Evolutionary conservation across 2,113 vertebrate species (phyloP), one percentile per base, ranked within the genome.

Genomic region (Cercopithecus mona): DNA sequence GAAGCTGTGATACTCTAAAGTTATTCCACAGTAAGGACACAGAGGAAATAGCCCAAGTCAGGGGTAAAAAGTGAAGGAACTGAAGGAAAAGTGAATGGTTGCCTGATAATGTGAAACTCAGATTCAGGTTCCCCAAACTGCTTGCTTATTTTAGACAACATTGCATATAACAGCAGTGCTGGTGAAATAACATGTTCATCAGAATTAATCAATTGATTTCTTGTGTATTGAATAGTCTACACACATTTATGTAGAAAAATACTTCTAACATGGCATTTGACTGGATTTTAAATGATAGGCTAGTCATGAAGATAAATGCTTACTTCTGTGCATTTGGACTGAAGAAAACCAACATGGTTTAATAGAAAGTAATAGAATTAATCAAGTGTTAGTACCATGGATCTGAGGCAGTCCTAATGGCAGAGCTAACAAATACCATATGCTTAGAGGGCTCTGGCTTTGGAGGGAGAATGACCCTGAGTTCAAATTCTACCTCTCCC

Each of bases 1-100:
- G 86, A 97, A 96, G n/a, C 76, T 25, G 27, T 95, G 79, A 95
- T 97, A 97, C 83, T 97, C 96, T 75, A 40, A 92, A 70, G 78
- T 97, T 88, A 72, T 70, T 94, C 52, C 48, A 86, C n/a, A 61
- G 50, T 43, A 82, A 93, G 75, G 45, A 97, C 85, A 72, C 59
- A 40, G 87, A 91, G 43, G 85, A 96, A 97, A 89, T 91, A 84
- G 32, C 73, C 35, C 80, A 91, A 86, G 50, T 96, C 30, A 88
- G 64, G 78, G 79, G 43, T 48, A 45, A 45, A 94, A 68, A 68
- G 32, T 35, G 27, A 64, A 30, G 61, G 27, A 45, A 35, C 79
- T 20, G 52, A 87, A 94, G 84, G 84, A 95, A 96, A 70, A 73
- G 20, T 85, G 38, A 86, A 22, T 16, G 8, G 70, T 90, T 94